A percentile compares a stretch with the other conserved stretches of the same genome.
Evolutionary conservation across 2,888 invertebrate genomes (phyloP).

Genomic region (Pammene aurita): DNA sequence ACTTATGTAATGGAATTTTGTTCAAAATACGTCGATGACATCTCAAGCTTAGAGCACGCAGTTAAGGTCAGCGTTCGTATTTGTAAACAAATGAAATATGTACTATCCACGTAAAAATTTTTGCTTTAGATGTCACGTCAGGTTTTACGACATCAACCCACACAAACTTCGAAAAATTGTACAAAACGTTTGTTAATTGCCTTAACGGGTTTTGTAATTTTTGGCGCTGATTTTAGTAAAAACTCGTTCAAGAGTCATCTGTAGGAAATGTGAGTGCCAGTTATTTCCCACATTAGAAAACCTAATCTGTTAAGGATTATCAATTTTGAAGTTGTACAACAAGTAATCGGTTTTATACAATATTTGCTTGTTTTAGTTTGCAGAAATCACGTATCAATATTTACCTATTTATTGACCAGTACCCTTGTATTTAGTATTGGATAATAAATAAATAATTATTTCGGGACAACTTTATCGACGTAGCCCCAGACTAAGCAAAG

Average conservation of each 20-base stretch:
- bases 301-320: neutral
- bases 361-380: too few species aligned
- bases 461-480: too few species aligned
- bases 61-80: constrained; percentile 7
- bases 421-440: too few species aligned
- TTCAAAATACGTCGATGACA: neutral
- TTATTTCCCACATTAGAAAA: too few species aligned
- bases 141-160: constrained; percentile 2
- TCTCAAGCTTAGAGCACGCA: neutral
- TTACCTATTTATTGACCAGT: too few species aligned
- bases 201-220: neutral
- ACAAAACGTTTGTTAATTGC: neutral
- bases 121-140: neutral
- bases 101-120: neutral
- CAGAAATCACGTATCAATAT: too few species aligned
- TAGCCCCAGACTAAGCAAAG: too few species aligned
- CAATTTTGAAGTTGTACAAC: neutral
- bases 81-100: constrained; percentile 8
- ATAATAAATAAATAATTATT: too few species aligned
- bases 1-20: neutral
- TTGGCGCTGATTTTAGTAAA: constrained; percentile 2
- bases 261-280: neutral
- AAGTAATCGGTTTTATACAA: neutral
- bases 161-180: neutral
- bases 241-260: neutral